phyloP scores from a whole-genome alignment of 2,113 vertebrate genomes.

The Cinclus cinclus region DNA sequence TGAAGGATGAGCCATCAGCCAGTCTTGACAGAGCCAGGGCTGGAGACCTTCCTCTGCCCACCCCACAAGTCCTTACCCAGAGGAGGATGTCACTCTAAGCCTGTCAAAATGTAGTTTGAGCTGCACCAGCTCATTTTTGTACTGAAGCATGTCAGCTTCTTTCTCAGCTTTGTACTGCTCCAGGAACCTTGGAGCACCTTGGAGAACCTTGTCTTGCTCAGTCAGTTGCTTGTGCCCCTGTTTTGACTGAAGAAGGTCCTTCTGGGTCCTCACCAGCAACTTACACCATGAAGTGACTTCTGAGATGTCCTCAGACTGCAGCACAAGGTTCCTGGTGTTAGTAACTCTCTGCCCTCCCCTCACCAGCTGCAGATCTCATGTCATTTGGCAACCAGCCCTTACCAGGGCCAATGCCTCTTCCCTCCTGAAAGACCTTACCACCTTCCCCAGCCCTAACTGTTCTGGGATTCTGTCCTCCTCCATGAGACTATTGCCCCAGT shows the following conservation, averaged over 20 bases:
- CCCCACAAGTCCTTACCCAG: slow-evolving; percentile 66
- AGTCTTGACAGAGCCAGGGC: not conserved
- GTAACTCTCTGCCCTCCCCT: not conserved
- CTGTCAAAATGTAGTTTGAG: slow-evolving; percentile 73
- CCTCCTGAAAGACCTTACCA: not conserved
- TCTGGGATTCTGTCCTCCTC: not conserved
- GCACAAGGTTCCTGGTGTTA: not conserved
- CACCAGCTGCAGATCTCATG: not conserved
- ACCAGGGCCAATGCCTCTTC: not conserved
- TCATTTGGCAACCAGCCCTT: not conserved
- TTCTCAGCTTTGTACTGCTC: slow-evolving; percentile 69
- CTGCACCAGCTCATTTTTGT: slow-evolving; percentile 72
- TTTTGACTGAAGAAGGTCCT: slow-evolving; percentile 70
- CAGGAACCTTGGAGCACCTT: not conserved
- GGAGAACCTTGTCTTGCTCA: slow-evolving; percentile 52
- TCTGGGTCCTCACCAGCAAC: slow-evolving; percentile 64
- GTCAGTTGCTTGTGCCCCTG: slow-evolving; percentile 64
- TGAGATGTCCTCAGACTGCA: slow-evolving; percentile 78
- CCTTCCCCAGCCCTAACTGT: not conserved
- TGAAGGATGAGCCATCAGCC: not conserved
- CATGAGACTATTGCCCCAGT: fast-evolving
- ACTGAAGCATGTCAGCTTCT: slow-evolving; percentile 69
- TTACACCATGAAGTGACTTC: slow-evolving; percentile 67
- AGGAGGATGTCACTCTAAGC: slow-evolving; percentile 62
- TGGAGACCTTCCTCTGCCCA: not conserved